These are phyloP conservation scores for Trinorchestia longiramus DNA, from an alignment of 1,140 invertebrate species.

Conservation along the genomic window DNA sequence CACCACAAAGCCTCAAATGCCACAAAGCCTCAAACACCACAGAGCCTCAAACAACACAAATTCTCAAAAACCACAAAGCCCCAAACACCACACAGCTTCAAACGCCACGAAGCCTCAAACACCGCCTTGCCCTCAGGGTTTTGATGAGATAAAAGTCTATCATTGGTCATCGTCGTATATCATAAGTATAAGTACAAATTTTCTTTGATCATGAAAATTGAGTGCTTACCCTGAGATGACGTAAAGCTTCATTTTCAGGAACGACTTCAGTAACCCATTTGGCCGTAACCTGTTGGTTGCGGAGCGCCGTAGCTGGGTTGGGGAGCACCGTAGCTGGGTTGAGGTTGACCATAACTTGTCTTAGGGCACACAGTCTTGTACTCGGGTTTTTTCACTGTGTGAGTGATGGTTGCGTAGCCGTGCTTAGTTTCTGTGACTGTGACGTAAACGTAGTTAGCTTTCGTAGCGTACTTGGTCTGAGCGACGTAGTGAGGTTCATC, in stretches of 20 bases:
- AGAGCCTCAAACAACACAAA: too few relatives aligned
- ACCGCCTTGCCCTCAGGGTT: too few relatives aligned
- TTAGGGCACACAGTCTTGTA: slow-evolving; percentile 65
- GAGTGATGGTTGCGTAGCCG: slow-evolving; percentile 64
- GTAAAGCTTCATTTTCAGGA: neutral
- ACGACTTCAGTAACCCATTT: neutral
- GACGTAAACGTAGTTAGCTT: slow-evolving; percentile 65
- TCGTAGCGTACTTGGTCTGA: slow-evolving; percentile 62
- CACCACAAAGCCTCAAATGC: too few relatives aligned
- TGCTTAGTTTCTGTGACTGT: slow-evolving; percentile 66
- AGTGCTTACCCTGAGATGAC: neutral
- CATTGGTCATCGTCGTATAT: too few relatives aligned
- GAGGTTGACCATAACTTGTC: slow-evolving; percentile 61
- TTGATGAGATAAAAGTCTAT: too few relatives aligned
- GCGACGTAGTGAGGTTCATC: slow-evolving; percentile 67
- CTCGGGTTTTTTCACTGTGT: slow-evolving; percentile 61
- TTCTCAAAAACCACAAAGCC: too few relatives aligned
- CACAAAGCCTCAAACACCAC: too few relatives aligned
- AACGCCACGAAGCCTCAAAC: too few relatives aligned
- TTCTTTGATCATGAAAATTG: neutral
- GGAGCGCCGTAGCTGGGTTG: neutral
- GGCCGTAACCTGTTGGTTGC: neutral
- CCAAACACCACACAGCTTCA: too few relatives aligned
- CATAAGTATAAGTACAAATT: too few relatives aligned
- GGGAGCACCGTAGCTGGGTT: neutral